Evolutionary conservation across 2,888 invertebrate species (phyloP).

Genomic region (Augiades crinisus): DNA sequence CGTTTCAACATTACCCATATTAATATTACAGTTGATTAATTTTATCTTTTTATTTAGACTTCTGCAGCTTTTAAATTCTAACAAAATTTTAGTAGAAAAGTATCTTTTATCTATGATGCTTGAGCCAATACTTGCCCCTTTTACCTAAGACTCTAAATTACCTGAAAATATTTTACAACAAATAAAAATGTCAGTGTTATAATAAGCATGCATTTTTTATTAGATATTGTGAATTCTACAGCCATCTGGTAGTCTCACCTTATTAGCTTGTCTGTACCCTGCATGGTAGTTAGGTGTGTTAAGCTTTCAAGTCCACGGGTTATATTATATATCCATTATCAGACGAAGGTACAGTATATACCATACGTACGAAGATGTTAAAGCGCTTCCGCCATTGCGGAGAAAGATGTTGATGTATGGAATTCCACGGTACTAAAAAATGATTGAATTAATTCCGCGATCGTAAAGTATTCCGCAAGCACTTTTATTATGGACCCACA

Average conservation of each 20-base stretch:
- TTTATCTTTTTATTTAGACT: no score
- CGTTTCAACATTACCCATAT: no score
- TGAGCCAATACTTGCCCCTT: not conserved
- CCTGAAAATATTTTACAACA: not conserved
- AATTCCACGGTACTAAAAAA: no score
- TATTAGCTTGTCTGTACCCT: slow-evolving; percentile 41
- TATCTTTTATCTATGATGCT: not conserved
- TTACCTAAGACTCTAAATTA: no score
- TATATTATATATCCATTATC: slow-evolving; percentile 35
- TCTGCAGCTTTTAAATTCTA: no score
- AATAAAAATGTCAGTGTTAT: not conserved
- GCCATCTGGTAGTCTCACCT: slow-evolving; percentile 59
- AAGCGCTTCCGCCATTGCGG: no score
- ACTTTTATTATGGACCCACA: no score
- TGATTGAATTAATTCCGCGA: no score
- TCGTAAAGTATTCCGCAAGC: no score
- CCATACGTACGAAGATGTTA: not conserved
- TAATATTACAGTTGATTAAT: no score
- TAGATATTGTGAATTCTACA: slow-evolving; percentile 66
- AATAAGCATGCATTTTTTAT: slow-evolving; percentile 25
- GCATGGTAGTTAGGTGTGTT: slow-evolving; percentile 64
- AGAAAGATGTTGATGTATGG: no score
- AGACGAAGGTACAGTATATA: slow-evolving; percentile 62
- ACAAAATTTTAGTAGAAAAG: not conserved
- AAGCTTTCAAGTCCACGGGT: slow-evolving; percentile 39